Evolutionary conservation across 2,797 vertebrate species (phyloP), one percentile per base, ranked within the genome.

Genomic region (Rhinogobio ventralis): DNA sequence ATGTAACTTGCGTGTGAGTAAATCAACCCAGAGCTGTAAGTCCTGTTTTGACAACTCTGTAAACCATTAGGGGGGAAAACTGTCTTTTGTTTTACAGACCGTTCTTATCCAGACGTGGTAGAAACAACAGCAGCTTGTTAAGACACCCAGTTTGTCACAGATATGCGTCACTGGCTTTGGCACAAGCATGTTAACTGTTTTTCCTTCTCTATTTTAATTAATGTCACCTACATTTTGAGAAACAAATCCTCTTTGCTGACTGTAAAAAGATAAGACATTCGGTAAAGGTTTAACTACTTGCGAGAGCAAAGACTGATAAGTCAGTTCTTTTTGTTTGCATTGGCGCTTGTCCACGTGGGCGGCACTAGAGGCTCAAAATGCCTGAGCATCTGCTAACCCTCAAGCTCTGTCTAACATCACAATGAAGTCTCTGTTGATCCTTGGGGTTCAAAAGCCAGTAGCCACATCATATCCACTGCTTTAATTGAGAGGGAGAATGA

Each of bases 101-200:
- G 42, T 66, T 49, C 82, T 64, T 53, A 57, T 36, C 62, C 82
- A 88, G 86, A 88, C 64, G 2, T 79, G 83, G 73, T 76, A 82
- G 79, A 89, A 86, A 87, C 84, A 81, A 68, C 84, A 77, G 82
- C 57, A 72, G 57, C 74, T 84, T 68, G 84, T 87, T 79, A 85
- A 77, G 82, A 57, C 28, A 68, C 69, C 25, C 36, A 39, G 57
- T 83, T 45, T 83, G 80, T 82, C 64, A 25, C 51, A 55, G 45
- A 49, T 20, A 25, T 88, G 55, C 33, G 46, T 86, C 68, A 82
- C 14, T 30, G 20, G 6, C 28, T n/a, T 68, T 68, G 17, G 17
- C 46, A 68, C 46, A 30, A 13, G 33, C 15, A 19, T 69, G 28
- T 49, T 42, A 64, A 49, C 36, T 30, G 0, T n/a, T 60, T 28